Percentiles rank a stretch among this genome's conserved stretches.
These are phyloP conservation scores for Adoxophyes honmai DNA, from an alignment of 1,140 invertebrate genomes.

Conservation along the genomic window DNA sequence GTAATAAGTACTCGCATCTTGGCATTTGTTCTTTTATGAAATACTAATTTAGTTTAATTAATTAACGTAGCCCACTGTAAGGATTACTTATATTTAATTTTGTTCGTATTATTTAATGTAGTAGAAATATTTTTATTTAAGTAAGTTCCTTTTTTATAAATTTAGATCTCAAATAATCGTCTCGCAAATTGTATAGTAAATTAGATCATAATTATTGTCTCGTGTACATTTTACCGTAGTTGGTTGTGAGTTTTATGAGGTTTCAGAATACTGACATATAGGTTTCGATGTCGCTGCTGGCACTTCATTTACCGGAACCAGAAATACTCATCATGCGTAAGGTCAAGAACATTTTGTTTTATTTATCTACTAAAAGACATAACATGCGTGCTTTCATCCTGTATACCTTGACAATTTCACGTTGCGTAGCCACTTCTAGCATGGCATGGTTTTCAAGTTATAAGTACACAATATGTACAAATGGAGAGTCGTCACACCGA, in stretches of 20 bases:
- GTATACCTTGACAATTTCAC: no score
- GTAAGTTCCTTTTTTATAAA: constrained; percentile 51
- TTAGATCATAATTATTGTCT: constrained; percentile 31
- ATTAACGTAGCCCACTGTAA: constrained; percentile 21
- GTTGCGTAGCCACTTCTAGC: no score
- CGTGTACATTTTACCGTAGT: constrained; percentile 51
- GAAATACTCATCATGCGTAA: no score
- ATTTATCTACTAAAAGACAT: constrained; percentile 23
- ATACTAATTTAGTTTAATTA: constrained; percentile 17
- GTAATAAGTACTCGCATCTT: constrained; percentile 6
- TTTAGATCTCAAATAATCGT: constrained; percentile 57
- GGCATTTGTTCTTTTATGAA: constrained; percentile 5
- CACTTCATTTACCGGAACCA: no score
- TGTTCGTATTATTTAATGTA: no score
- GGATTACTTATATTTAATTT: background rate
- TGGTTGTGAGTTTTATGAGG: constrained; percentile 65
- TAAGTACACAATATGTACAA: no score
- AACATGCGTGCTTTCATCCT: no score
- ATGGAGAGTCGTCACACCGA: no score
- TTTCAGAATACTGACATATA: constrained; percentile 34
- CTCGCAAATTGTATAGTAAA: constrained; percentile 43
- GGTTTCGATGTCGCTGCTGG: constrained; percentile 33
- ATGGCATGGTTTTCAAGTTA: no score
- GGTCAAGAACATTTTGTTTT: constrained; percentile 21
- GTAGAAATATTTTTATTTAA: constrained; percentile 23